Conservation (phyloP, 2,797 vertebrate genomes). For the Liparis tanakae region DNA sequence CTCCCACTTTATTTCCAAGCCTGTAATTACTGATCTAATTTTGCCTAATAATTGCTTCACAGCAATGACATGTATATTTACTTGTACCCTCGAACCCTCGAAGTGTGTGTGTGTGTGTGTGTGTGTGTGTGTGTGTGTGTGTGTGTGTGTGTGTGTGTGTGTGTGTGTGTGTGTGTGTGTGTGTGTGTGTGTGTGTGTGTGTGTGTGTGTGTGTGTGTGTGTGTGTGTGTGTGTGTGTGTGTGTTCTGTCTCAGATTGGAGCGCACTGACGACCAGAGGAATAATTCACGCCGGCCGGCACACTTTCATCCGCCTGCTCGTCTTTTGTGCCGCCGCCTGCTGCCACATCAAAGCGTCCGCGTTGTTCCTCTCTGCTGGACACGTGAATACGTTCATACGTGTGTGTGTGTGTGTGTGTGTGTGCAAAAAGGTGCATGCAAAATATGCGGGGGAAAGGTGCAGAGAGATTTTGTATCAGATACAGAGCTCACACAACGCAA, state of each 20-base stretch:
- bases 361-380: constrained; percentile 71
- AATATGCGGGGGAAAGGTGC: constrained; percentile 53
- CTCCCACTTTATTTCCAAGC: constrained; percentile 95
- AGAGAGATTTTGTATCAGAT: constrained; percentile 51
- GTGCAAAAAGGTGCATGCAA: constrained; percentile 57
- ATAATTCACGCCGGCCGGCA: constrained; percentile 83
- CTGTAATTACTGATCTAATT: constrained; percentile 99
- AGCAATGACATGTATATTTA: constrained; percentile 99
- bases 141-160: constrained; percentile 41
- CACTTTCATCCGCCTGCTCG: constrained; percentile 91
- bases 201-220: constrained; percentile 64
- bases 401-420: constrained; percentile 45
- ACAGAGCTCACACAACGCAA: constrained; percentile 46
- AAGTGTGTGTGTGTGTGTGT: constrained; percentile 48
- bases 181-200: constrained; percentile 63
- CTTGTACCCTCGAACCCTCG: constrained; percentile 84
- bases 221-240: constrained; percentile 44
- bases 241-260: constrained; percentile 82
- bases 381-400: constrained; percentile 94
- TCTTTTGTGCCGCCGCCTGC: constrained; percentile 81
- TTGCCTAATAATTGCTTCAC: constrained; percentile 99
- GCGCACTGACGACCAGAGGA: constrained; percentile 85
- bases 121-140: constrained; percentile 61
- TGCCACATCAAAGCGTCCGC: constrained; percentile 89
- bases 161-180: constrained; percentile 54